Base-by-base conservation (phyloP, 1,140 invertebrate species). In the Pogonomyrmex barbatus region DNA sequence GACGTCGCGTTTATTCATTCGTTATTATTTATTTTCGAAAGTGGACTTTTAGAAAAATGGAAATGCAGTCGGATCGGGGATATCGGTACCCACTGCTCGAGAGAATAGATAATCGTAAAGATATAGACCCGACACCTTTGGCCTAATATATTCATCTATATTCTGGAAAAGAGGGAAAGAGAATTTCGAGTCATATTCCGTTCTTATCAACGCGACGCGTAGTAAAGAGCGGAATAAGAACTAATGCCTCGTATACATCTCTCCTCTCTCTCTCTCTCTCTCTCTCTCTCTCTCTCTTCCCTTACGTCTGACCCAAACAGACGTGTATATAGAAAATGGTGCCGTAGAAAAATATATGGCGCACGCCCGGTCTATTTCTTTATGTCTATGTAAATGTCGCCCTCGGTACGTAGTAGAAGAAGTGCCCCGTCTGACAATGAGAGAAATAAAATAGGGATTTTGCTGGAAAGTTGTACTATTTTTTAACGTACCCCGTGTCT, bases 21-120 rank as follows among this genome's bases (percentile, higher is more conserved):
- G 79, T 75, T 24, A 71, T 67, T 81, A 81, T 81, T 70, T 81
- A 70, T 52, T 58, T 24, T 9, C 63, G 58, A 58, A 75, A 75
- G 56, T 73, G 10, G 36, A 75, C 45, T 36, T 81, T 81, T 54
- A 54, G 63, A 45, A 73, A 83, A 83, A 83, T 83, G 79, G 10
- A 73, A 50, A 83, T 75, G n/a, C 12, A 75, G 42, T 68, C 50
- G 68, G 9, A 10, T 24, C 17, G 36, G 30, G 42, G 45, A 30
- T 62, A 39, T 75, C 42, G 42, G 47, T 58, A 58, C 47, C 79
- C 14, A 12, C 17, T 30, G 67, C n/a, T 24, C 47, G 54, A 60
- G 12, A 60, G 17, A 73, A 58, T 10, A 71, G 14, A 63, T 77
- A 45, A 63, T 12, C 10, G 36, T 77, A 62, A 42, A 14, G 42